Evolutionary conservation across 53 echinoderm and acorn worm species (phyloP), one percentile per base, ranked within the genome.

Genomic region (Glandiceps talaboti): DNA sequence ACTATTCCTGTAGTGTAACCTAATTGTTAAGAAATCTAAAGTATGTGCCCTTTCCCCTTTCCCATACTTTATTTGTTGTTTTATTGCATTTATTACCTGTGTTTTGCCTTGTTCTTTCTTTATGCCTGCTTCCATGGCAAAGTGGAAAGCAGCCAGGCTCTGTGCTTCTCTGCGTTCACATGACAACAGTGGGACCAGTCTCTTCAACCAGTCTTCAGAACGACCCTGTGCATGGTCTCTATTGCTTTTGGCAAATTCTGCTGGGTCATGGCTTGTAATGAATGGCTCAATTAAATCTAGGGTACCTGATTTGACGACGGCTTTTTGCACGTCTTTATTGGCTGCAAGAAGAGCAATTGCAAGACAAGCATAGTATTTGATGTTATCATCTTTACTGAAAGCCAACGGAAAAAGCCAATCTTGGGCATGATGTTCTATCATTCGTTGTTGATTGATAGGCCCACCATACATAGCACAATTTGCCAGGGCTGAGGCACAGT

Each of bases 391-490:
- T 0, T 85, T 88, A 74, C 87, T 99, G 84, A 93, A 93, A 29
- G 99, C 93, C 28, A 99, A 85, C 0, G 99, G 99, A 80, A 99
- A 99, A 45, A 99, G 84, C 99, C 99, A 99, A 76, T 99, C 93
- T 1, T 86, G 88, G 28, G 89, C 87, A 79, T 91, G 91, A 28
- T 90, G 88, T 27, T 99, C 99, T n/a, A 99, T 93, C 99, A 93
- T 99, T 1, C 89, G 81, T 76, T 90, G 89, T 77, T 99, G 93
- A 77, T 99, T 99, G 31, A 93, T 87, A 33, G 99, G 93, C 31
- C 99, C 99, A n/a, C 93, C 99, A 74, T 91, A 99, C 99, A 99
- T 99, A 33, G 99, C 91, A 73, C 99, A 99, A 86, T 99, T 99
- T 30, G 93, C 93, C 32, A 99, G 80, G 0, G 93, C 99, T 30